Evolutionary conservation across 2,888 invertebrate species (phyloP).

Genomic region (Orthosia incerta): DNA sequence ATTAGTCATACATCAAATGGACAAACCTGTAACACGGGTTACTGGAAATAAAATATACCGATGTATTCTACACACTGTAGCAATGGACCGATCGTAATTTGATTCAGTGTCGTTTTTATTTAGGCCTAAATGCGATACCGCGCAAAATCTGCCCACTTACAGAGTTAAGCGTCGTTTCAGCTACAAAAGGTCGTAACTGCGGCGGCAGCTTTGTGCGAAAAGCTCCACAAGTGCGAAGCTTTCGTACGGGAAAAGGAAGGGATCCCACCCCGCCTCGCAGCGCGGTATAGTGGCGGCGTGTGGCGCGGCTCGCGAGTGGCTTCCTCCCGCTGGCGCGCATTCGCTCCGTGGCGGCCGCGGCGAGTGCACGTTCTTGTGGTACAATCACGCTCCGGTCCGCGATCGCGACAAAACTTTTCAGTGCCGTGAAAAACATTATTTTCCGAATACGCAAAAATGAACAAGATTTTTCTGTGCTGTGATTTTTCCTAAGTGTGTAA

Average conservation of each 20-base stretch:
- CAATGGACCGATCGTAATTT: slow-evolving; percentile 65
- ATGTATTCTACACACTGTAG: slow-evolving; percentile 27
- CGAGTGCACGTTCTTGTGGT: slow-evolving; percentile 76
- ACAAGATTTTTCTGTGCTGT: slow-evolving; percentile 82
- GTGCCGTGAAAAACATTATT: slow-evolving; percentile 79
- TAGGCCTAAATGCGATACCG: slow-evolving; percentile 89
- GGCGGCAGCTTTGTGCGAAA: slow-evolving; percentile 78
- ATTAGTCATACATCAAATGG: slow-evolving; percentile 40
- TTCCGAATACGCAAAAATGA: slow-evolving; percentile 76
- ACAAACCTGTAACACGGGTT: slow-evolving; percentile 35
- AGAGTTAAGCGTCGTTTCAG: slow-evolving; percentile 81
- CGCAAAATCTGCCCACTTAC: slow-evolving; percentile 90
- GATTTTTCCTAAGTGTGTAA: slow-evolving; percentile 79
- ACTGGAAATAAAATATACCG: slow-evolving; percentile 13
- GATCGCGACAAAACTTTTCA: slow-evolving; percentile 89
- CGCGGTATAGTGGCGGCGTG: slow-evolving; percentile 55
- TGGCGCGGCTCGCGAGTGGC: slow-evolving; percentile 44
- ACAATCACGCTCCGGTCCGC: slow-evolving; percentile 68
- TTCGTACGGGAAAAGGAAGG: slow-evolving; percentile 86
- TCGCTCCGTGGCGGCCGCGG: slow-evolving; percentile 82
- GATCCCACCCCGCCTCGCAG: slow-evolving; percentile 82
- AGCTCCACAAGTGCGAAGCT: slow-evolving; percentile 83
- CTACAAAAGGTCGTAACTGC: slow-evolving; percentile 76
- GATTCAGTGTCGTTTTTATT: slow-evolving; percentile 83
- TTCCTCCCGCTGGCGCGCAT: slow-evolving; percentile 80